phyloP scores from a whole-genome alignment of 2,797 vertebrate species.

The Australoheros facetus region DNA sequence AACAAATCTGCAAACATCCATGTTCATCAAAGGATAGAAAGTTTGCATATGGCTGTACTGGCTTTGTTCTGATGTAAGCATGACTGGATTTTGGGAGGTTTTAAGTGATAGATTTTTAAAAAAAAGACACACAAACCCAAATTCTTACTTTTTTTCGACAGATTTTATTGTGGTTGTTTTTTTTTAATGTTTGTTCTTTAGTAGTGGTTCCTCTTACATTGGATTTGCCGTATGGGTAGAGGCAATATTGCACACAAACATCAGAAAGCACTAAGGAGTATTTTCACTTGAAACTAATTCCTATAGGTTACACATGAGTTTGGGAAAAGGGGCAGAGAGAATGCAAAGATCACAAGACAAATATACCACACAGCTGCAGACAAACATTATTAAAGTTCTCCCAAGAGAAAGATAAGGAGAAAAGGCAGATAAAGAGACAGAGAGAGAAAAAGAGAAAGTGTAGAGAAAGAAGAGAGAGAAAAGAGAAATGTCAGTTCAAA shows the following conservation, averaged over 20 bases:
- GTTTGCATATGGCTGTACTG: not conserved
- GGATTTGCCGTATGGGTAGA: conserved; percentile 88
- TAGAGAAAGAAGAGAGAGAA: conserved; percentile 64
- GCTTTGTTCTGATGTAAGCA: not conserved
- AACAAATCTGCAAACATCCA: not conserved
- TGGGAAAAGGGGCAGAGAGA: conserved; percentile 85
- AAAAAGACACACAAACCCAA: conserved; percentile 12
- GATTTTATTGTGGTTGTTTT: conserved; percentile 92
- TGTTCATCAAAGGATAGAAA: not conserved
- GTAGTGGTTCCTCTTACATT: conserved; percentile 89
- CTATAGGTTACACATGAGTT: conserved; percentile 93
- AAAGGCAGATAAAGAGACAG: conserved; percentile 75
- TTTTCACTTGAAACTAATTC: conserved; percentile 95
- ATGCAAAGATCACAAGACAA: conserved; percentile 96
- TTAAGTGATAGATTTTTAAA: not conserved
- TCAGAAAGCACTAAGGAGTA: conserved; percentile 98
- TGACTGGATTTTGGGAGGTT: too few species aligned
- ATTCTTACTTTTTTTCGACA: conserved; percentile 77
- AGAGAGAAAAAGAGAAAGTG: conserved; percentile 54
- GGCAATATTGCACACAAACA: conserved; percentile 98
- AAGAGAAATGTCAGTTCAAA: conserved; percentile 55
- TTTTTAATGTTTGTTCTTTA: conserved; percentile 76
- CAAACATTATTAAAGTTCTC: conserved; percentile 93
- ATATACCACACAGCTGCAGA: conserved; percentile 94
- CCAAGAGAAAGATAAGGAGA: conserved; percentile 84